Percentiles rank a stretch among this genome's conserved stretches.
Conservation (phyloP, 2,113 vertebrate species). For the Artemisiospiza belli region DNA sequence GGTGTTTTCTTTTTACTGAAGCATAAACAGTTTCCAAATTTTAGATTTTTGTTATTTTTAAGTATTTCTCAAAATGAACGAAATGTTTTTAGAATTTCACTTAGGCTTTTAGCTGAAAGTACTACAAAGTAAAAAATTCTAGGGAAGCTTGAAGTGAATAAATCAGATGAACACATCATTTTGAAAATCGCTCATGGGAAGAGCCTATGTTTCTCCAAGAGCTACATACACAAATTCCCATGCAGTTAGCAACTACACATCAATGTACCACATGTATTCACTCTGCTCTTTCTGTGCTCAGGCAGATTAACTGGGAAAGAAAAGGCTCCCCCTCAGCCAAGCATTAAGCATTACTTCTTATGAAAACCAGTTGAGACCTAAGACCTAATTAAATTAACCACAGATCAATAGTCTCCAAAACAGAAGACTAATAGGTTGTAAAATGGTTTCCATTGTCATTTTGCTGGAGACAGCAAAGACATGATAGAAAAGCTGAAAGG, state of each 20-base stretch:
- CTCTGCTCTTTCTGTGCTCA: not conserved
- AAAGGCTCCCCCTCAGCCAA: not conserved
- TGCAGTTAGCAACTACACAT: not conserved
- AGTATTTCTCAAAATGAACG: not conserved
- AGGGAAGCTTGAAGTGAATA: not conserved
- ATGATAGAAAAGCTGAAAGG: not conserved
- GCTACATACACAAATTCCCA: not conserved
- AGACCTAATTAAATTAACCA: not conserved
- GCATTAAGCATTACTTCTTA: not conserved
- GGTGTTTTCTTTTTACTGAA: not conserved
- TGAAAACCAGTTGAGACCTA: not conserved
- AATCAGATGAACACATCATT: fast-evolving
- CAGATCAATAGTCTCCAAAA: not conserved
- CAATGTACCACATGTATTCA: not conserved
- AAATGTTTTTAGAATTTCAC: not conserved
- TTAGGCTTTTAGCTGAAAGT: not conserved
- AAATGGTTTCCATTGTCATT: not conserved
- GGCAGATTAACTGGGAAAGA: not conserved
- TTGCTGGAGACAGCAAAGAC: not conserved
- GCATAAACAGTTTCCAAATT: not conserved
- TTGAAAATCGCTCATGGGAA: not conserved
- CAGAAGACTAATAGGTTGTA: not conserved
- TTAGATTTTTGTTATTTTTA: not conserved
- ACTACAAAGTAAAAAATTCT: not conserved
- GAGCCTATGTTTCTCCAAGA: not conserved